Conservation (phyloP, 1,140 invertebrate genomes). For the Drosophila nasuta region DNA sequence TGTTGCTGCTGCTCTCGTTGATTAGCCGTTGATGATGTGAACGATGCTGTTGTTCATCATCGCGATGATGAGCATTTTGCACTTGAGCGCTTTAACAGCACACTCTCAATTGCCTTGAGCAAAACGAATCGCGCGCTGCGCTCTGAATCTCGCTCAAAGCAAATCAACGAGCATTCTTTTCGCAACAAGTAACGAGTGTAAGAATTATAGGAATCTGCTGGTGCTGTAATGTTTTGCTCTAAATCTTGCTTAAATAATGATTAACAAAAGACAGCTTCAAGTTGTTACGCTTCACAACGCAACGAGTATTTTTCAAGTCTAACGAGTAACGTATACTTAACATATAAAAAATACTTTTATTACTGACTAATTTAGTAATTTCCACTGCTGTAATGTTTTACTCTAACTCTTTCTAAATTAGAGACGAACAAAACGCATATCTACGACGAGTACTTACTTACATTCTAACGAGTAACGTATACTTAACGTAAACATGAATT, state of each 20-base stretch:
- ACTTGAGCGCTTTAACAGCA: slow-evolving; percentile 45
- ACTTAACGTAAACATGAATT: too few species aligned
- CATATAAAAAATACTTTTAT: too few species aligned
- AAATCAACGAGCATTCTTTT: not conserved
- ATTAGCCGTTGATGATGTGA: slow-evolving; percentile 12
- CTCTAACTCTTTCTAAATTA: not conserved
- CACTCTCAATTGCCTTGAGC: slow-evolving; percentile 14
- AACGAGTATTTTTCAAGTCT: not conserved
- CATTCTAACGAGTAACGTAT: too few species aligned
- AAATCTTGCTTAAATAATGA: not conserved
- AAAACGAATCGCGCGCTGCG: slow-evolving; percentile 22
- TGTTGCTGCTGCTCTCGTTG: slow-evolving; percentile 25
- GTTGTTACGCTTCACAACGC: not conserved
- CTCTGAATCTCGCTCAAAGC: slow-evolving; percentile 31
- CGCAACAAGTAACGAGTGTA: not conserved
- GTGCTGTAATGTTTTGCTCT: not conserved
- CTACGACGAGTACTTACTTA: too few species aligned
- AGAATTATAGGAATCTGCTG: not conserved
- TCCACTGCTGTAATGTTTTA: not conserved
- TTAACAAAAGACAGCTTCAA: not conserved
- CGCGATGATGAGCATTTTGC: slow-evolving; percentile 40
- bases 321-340: slow-evolving; percentile 10
- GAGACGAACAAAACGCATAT: not conserved
- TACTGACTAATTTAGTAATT: too few species aligned
- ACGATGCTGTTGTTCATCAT: slow-evolving; percentile 1